Base-by-base conservation (phyloP, 2,888 invertebrate species). In the Penaeus monodon region DNA sequence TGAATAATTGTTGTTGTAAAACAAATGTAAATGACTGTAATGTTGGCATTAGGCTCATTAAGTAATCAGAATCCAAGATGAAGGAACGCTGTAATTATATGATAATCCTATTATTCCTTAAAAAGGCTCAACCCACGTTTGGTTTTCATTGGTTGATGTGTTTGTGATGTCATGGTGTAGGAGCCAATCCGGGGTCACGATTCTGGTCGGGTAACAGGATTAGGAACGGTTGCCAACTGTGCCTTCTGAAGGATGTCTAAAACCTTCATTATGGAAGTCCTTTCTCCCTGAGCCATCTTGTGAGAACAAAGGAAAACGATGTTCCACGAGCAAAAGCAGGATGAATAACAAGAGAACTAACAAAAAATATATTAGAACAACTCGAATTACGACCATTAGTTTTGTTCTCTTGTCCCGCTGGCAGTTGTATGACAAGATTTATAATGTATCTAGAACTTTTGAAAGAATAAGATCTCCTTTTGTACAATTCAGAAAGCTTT, bases 41-140 rank as follows among this genome's bases (percentile, higher is more conserved):
- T 76, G 81, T 81, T 81, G 81, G 85, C 79, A 74, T 85, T 85
- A 80, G 81, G 65, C 85, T 85, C 85, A 85, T 85, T 85, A 81
- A 81, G 85, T 81, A 85, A 85, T 85, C 85, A 80, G 85, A 85
- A 80, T 80, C 85, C 85, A 81, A 33, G 80, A 85, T 74, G 85
- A 85, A 66, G 85, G 65, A 85, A 85, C 85, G 85, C 44, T 81
- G 85, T 85, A 80, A 85, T 85, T 85, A 85, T 85, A 85, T 85
- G 80, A 81, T 85, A 85, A 85, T 85, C 85, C 79, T 85, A 81
- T 85, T 81, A 85, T 81, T 80, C 74, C 85, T 80, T 81, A 24
- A 85, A 85, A 85, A 80, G 80, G 81, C 65, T 81, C 85, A 85
- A 85, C 85, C 85, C 85, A 74, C 85, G 38, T 29, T 65, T 4